phyloP scores from a whole-genome alignment of 2,797 vertebrate species.

The Enteromius radiatus region DNA sequence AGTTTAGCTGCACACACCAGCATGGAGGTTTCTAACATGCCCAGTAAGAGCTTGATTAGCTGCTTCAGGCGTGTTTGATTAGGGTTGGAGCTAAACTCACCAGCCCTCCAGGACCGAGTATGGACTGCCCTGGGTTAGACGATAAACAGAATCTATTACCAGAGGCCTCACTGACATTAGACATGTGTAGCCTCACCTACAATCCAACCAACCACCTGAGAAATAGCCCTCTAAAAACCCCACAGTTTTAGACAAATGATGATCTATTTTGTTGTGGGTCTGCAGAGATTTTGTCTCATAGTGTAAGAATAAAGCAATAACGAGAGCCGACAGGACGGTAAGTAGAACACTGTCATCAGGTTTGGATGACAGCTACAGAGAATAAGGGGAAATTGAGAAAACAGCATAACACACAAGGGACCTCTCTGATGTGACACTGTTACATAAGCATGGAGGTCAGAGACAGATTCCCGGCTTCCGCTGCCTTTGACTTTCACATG shows the following conservation, averaged over 20 bases:
- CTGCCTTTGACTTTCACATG: constrained; percentile 20
- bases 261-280: constrained; percentile 12
- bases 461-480: constrained; percentile 20
- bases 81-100: no score
- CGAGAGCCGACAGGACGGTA: constrained; percentile 5
- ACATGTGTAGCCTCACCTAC: constrained; percentile 1
- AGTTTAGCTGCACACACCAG: no score
- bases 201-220: constrained; percentile 25
- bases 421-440: constrained; percentile 31
- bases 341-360: constrained; percentile 37
- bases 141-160: constrained; percentile 38
- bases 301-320: constrained; percentile 24
- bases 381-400: constrained; percentile 32
- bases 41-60: no score
- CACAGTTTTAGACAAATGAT: constrained; percentile 6
- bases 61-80: no score
- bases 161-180: constrained; percentile 25
- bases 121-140: no score
- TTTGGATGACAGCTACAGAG: constrained; percentile 27
- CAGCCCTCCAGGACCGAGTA: no score
- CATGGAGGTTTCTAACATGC: no score
- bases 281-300: neutral
- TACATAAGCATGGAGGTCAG: constrained; percentile 41
- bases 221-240: neutral
- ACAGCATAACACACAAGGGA: constrained; percentile 36